A percentile compares a stretch with the other conserved stretches of the same genome.
phyloP scores from a whole-genome alignment of 2,113 vertebrate genomes.

The Erythrocercus mccallii region DNA sequence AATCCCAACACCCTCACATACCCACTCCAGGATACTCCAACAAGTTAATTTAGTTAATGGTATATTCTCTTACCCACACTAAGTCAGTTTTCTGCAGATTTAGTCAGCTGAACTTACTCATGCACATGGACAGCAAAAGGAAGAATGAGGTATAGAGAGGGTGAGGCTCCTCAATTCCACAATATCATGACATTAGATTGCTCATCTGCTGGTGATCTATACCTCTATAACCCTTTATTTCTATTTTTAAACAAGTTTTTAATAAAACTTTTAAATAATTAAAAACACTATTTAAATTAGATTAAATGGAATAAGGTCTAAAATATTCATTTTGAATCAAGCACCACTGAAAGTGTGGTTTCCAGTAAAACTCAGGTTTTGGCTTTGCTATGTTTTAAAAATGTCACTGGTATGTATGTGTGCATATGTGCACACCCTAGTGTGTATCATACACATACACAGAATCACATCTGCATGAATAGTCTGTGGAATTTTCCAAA shows the following conservation, averaged over 20 bases:
- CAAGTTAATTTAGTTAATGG: not conserved
- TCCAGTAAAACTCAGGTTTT: not conserved
- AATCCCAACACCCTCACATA: not conserved
- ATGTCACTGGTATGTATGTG: fast-evolving
- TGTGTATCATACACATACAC: not conserved
- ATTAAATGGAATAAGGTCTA: not conserved
- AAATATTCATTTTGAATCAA: not conserved
- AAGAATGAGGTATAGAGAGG: not conserved
- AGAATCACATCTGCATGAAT: not conserved
- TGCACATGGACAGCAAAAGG: not conserved
- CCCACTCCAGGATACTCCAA: not conserved
- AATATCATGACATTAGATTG: not conserved
- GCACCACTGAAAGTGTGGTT: fast-evolving
- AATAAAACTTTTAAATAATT: not conserved
- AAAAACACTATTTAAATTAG: not conserved
- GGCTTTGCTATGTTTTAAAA: not conserved
- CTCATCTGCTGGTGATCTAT: not conserved
- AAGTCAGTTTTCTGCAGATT: not conserved
- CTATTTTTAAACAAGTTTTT: not conserved
- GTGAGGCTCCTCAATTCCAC: not conserved
- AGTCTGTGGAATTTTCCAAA: not conserved
- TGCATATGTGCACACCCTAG: fast-evolving
- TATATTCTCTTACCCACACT: not conserved
- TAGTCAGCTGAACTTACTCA: not conserved
- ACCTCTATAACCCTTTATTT: not conserved